These are phyloP conservation scores for Plecotus auritus DNA, from an alignment of 2,113 vertebrate species.

Conservation along the genomic window DNA sequence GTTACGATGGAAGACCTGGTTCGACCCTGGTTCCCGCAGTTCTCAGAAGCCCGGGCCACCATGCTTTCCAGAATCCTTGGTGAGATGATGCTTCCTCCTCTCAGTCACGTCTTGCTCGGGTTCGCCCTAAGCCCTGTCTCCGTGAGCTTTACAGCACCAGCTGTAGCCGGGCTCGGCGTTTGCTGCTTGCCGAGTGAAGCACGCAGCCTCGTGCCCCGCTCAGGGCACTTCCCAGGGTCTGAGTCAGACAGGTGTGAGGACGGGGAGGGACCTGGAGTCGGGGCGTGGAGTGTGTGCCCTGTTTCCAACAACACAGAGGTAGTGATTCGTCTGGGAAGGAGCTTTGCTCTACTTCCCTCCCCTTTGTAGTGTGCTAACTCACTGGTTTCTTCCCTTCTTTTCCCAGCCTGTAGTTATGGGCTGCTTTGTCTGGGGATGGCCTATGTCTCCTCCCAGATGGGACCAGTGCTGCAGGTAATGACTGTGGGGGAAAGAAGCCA, in stretches of 20 bases:
- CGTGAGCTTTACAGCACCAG: neutral
- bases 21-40: conserved; percentile 86
- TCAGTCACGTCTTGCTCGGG: neutral
- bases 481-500: neutral
- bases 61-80: conserved; percentile 91
- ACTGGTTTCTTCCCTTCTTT: neutral
- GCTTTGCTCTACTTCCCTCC: neutral
- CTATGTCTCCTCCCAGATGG: conserved; percentile 93
- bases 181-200: neutral
- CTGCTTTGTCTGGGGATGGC: conserved; percentile 97
- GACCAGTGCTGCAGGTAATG: conserved; percentile 92
- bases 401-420: conserved; percentile 90
- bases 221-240: neutral
- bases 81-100: conserved; percentile 64
- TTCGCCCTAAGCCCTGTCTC: neutral
- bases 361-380: fast-evolving
- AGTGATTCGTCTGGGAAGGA: neutral
- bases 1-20: conserved; percentile 98
- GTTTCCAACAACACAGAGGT: neutral
- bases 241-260: neutral
- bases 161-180: neutral
- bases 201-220: neutral
- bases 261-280: neutral
- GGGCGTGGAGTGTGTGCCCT: neutral
- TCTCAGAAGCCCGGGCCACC: conserved; percentile 87